Evolutionary conservation across 30 jellyfish, hydroid and myxozoan genomes (phyloP).

Genomic region (Nemopilema nomurai): DNA sequence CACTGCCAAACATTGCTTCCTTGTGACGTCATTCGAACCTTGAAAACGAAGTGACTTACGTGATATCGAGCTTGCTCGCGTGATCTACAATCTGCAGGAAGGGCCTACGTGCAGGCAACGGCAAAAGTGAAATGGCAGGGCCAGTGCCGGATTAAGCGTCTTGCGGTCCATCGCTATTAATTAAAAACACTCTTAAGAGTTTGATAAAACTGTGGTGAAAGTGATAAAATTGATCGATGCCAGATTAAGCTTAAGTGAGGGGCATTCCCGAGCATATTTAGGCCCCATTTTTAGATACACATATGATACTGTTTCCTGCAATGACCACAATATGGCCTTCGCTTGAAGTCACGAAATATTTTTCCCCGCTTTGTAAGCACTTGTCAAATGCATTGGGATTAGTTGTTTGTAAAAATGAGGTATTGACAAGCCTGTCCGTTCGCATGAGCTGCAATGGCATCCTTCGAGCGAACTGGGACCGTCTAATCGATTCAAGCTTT

Average conservation of each 20-base stretch:
- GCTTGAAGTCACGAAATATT: not conserved
- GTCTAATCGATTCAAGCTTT: not conserved
- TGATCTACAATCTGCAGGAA: not conserved
- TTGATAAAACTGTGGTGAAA: conserved; percentile 6
- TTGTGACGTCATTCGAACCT: not conserved
- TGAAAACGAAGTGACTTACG: not conserved
- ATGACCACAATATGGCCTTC: not conserved
- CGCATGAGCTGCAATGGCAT: too few species aligned
- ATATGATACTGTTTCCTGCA: not conserved
- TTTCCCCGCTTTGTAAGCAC: not conserved
- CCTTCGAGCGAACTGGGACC: too few species aligned
- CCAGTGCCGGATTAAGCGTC: not conserved
- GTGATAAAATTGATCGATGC: not conserved
- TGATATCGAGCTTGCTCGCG: conserved; percentile 21
- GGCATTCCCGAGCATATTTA: not conserved
- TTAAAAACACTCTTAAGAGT: not conserved
- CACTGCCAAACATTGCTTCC: not conserved
- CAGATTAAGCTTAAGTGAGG: not conserved
- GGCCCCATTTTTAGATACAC: not conserved
- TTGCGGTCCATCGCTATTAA: conserved; percentile 20
- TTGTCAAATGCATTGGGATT: not conserved
- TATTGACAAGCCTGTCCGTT: too few species aligned
- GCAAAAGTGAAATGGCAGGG: conserved; percentile 9
- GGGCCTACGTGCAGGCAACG: not conserved
- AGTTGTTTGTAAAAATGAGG: too few species aligned